Conservation (phyloP, 2,888 invertebrate species). For the Coleophora deauratella region DNA sequence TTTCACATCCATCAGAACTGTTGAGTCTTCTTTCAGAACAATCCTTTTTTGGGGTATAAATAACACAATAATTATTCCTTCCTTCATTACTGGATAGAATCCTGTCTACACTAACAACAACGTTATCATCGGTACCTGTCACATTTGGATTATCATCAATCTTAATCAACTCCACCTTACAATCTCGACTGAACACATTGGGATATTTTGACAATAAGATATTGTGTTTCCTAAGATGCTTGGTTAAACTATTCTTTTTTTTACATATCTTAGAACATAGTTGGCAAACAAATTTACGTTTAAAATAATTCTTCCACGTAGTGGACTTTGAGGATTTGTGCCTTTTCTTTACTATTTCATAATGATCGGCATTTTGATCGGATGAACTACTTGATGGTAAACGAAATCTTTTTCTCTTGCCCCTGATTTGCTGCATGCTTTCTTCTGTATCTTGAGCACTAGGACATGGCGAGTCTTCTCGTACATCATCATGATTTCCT, state of each 20-base stretch:
- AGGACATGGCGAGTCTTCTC: constrained; percentile 27
- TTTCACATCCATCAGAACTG: constrained; percentile 31
- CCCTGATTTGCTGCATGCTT: background rate
- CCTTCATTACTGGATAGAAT: too few species aligned
- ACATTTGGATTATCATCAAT: constrained; percentile 38
- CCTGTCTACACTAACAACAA: too few species aligned
- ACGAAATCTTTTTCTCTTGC: constrained; percentile 7
- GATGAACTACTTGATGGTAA: constrained; percentile 6
- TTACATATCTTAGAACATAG: constrained; percentile 15
- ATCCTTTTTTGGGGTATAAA: too few species aligned
- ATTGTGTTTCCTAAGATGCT: constrained; percentile 24
- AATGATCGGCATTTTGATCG: background rate
- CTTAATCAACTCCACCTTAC: constrained; percentile 36
- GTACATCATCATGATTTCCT: background rate
- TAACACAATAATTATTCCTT: too few species aligned
- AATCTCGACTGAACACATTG: constrained; percentile 27
- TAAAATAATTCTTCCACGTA: constrained; percentile 12
- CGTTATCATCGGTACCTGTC: constrained; percentile 23
- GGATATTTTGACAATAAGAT: constrained; percentile 23
- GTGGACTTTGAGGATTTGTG: background rate
- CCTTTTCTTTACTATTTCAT: background rate
- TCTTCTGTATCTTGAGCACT: constrained; percentile 17
- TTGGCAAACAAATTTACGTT: constrained; percentile 14
- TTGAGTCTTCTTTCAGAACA: background rate
- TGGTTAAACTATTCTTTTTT: constrained; percentile 15